Evolutionary conservation across 2,888 invertebrate genomes (phyloP).

Genomic region (Luperina nickerlii): DNA sequence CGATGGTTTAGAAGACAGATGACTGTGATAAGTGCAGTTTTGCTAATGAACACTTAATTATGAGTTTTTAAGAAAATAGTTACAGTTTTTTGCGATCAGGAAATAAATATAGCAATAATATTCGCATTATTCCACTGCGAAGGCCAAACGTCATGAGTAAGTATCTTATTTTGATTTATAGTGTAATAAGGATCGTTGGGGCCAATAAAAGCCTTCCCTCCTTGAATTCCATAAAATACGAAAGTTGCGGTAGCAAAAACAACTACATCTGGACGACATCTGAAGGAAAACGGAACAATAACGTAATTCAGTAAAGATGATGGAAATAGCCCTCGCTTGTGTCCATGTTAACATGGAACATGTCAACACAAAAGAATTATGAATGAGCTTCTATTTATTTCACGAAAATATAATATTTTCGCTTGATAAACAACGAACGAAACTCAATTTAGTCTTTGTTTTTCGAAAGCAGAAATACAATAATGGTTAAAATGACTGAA

Average conservation of each 20-base stretch:
- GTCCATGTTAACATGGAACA: constrained; percentile 37
- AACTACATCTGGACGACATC: constrained; percentile 51
- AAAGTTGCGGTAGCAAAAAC: constrained; percentile 53
- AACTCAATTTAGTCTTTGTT: constrained; percentile 46
- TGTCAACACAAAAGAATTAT: constrained; percentile 52
- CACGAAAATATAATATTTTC: constrained; percentile 20
- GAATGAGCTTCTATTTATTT: constrained; percentile 46
- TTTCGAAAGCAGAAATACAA: constrained; percentile 2
- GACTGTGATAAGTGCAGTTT: not conserved
- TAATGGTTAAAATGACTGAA: not conserved
- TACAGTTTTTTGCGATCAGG: constrained; percentile 19
- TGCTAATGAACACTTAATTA: not conserved
- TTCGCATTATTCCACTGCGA: constrained; percentile 51
- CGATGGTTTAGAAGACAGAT: not conserved
- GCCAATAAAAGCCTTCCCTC: constrained; percentile 58
- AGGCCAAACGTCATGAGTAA: constrained; percentile 57
- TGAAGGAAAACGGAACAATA: constrained; percentile 53
- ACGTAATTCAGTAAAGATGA: constrained; percentile 49
- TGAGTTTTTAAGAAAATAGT: constrained; percentile 12
- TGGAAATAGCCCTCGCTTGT: constrained; percentile 41
- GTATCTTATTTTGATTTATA: constrained; percentile 66
- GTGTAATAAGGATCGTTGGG: constrained; percentile 61
- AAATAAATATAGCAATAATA: constrained; percentile 52
- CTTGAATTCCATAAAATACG: constrained; percentile 52
- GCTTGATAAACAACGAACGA: constrained; percentile 29